These are phyloP conservation scores for Blastobasis adustella DNA, from an alignment of 2,888 invertebrate genomes.

Conservation along the genomic window DNA sequence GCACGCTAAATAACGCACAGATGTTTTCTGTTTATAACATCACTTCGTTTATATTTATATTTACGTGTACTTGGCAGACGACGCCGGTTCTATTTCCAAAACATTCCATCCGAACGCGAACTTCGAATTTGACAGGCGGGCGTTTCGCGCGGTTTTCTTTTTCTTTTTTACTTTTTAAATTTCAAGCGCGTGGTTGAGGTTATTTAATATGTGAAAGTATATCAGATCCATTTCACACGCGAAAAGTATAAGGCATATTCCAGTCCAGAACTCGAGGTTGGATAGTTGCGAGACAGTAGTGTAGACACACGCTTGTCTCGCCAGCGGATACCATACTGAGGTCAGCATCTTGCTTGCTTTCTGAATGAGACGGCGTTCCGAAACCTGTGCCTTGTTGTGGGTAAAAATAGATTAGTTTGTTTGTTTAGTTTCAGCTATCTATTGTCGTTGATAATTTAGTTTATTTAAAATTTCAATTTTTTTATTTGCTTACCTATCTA, in stretches of 20 bases:
- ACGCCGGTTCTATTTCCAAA: slow-evolving; percentile 35
- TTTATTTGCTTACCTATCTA: too few species aligned
- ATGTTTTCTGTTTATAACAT: slow-evolving; percentile 36
- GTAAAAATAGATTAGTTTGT: background rate
- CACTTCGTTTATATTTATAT: background rate
- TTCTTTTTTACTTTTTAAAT: slow-evolving; percentile 1
- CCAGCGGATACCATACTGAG: slow-evolving; percentile 54
- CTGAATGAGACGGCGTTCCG: slow-evolving; percentile 9
- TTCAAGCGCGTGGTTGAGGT: slow-evolving; percentile 11
- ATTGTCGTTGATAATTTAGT: too few species aligned
- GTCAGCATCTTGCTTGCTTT: slow-evolving; percentile 30
- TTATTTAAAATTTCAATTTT: too few species aligned
- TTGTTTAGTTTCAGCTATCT: too few species aligned
- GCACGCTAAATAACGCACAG: slow-evolving; percentile 10
- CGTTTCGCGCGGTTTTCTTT: slow-evolving; percentile 10
- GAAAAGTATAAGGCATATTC: slow-evolving; percentile 49
- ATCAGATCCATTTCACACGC: slow-evolving; percentile 69
- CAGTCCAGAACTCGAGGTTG: slow-evolving; percentile 64
- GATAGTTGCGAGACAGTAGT: slow-evolving; percentile 41
- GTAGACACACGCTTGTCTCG: slow-evolving; percentile 40
- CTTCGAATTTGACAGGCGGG: slow-evolving; percentile 7
- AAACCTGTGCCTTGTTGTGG: background rate
- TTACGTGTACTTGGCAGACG: slow-evolving; percentile 6
- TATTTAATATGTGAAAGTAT: slow-evolving; percentile 51
- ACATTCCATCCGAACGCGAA: slow-evolving; percentile 17